phyloP scores from a whole-genome alignment of 1,140 invertebrate species.

The Cyphomyrmex costatus region DNA sequence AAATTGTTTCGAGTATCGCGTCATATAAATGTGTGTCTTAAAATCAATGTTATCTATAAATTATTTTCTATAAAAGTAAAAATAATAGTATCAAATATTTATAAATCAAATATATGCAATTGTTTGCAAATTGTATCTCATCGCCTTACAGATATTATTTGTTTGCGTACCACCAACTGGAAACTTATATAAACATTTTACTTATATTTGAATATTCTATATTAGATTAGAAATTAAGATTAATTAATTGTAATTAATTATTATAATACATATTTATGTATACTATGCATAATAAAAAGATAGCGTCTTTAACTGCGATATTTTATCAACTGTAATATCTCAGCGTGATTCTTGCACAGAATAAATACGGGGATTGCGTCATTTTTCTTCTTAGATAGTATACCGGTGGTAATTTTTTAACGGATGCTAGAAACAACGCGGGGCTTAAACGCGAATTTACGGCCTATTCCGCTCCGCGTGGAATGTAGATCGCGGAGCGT shows the following conservation, averaged over 20 bases:
- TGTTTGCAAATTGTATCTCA: too few species aligned
- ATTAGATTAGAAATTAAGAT: not conserved
- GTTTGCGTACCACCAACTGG: too few species aligned
- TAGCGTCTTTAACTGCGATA: not conserved
- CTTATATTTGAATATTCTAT: not conserved
- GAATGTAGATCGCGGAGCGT: constrained; percentile 71
- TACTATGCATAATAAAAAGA: constrained; percentile 21
- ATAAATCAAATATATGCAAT: too few species aligned
- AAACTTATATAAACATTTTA: too few species aligned
- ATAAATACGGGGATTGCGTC: constrained; percentile 26
- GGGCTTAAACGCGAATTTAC: constrained; percentile 67
- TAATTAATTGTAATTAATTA: not conserved
- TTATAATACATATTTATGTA: not conserved
- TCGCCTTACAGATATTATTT: too few species aligned
- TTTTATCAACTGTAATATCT: constrained; percentile 42
- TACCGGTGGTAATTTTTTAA: constrained; percentile 54
- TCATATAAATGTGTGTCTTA: not conserved
- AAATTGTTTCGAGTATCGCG: not conserved
- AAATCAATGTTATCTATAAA: not conserved
- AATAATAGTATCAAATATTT: too few species aligned
- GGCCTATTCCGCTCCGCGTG: constrained; percentile 47
- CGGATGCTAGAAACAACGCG: constrained; percentile 62
- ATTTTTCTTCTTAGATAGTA: constrained; percentile 53
- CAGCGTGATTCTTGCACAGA: constrained; percentile 9
- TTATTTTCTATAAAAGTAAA: not conserved